Conservation (phyloP, 64 coral and sea anemone species). For the Actinia tenebrosa region DNA sequence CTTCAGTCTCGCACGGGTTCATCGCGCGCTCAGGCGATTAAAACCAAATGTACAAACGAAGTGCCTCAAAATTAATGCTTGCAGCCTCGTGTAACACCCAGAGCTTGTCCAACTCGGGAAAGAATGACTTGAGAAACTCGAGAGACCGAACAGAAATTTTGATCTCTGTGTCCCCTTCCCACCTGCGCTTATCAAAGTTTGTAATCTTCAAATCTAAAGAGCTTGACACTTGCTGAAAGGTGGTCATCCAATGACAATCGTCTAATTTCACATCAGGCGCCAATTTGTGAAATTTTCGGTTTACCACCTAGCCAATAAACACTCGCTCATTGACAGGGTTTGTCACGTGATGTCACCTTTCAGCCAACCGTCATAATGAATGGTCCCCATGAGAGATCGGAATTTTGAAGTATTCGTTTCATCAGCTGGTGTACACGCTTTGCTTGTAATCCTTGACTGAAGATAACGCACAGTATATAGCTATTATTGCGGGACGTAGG, state of each 20-base stretch:
- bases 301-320: constrained; percentile 93
- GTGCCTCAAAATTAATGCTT: background rate
- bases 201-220: constrained; percentile 88
- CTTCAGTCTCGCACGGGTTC: constrained; percentile 6
- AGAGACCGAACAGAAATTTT: background rate
- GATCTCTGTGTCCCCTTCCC: constrained; percentile 18
- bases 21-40: constrained; percentile 12
- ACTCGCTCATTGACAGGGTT: constrained; percentile 77
- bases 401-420: constrained; percentile 99
- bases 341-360: constrained; percentile 66
- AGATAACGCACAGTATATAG: constrained; percentile 53
- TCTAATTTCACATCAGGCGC: constrained; percentile 86
- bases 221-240: constrained; percentile 86
- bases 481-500: constrained; percentile 48
- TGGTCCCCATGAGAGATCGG: constrained; percentile 91
- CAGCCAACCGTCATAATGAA: constrained; percentile 59
- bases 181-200: constrained; percentile 55
- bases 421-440: constrained; percentile 94
- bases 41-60: background rate
- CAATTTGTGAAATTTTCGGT: constrained; percentile 97
- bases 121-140: background rate
- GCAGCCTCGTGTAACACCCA: background rate
- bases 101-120: background rate
- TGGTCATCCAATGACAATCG: constrained; percentile 87
- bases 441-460: constrained; percentile 88